Percentiles rank a stretch among this genome's conserved stretches.
Conservation (phyloP, 2,888 invertebrate species). For the Acanthococcus lagerstroemiae region DNA sequence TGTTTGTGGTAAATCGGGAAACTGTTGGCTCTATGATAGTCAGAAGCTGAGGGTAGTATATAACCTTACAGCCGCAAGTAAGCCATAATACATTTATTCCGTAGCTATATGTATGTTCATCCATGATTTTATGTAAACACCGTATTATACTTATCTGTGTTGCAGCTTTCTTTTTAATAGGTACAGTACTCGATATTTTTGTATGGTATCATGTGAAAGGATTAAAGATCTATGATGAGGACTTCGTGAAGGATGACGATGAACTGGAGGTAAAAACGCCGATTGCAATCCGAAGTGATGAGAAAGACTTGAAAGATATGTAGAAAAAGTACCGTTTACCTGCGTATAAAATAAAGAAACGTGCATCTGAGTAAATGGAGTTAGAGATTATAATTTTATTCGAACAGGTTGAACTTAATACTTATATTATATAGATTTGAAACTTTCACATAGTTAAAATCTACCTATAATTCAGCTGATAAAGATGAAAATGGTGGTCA, state of each 20-base stretch:
- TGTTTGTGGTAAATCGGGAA: constrained; percentile 41
- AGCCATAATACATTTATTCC: constrained; percentile 26
- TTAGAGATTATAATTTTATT: too few relatives aligned
- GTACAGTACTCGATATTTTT: constrained; percentile 40
- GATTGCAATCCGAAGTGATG: neutral
- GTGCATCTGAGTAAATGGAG: too few relatives aligned
- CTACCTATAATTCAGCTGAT: too few relatives aligned
- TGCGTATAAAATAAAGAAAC: too few relatives aligned
- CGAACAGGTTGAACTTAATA: too few relatives aligned
- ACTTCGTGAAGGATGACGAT: constrained; percentile 32
- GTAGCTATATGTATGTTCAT: too few relatives aligned
- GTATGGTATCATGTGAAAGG: constrained; percentile 40
- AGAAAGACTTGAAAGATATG: neutral
- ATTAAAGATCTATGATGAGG: constrained; percentile 39
- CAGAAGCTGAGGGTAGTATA: constrained; percentile 40
- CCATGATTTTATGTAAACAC: neutral
- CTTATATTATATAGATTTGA: too few relatives aligned
- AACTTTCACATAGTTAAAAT: too few relatives aligned
- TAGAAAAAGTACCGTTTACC: too few relatives aligned
- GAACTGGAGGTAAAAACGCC: neutral
- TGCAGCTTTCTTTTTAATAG: constrained; percentile 39
- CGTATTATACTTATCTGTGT: neutral
- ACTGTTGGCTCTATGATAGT: constrained; percentile 44
- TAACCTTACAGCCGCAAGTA: constrained; percentile 40
- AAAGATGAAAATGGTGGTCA: too few relatives aligned